Evolutionary conservation across 2,797 vertebrate genomes (phyloP).

Genomic region (Rousettus madagascariensis): DNA sequence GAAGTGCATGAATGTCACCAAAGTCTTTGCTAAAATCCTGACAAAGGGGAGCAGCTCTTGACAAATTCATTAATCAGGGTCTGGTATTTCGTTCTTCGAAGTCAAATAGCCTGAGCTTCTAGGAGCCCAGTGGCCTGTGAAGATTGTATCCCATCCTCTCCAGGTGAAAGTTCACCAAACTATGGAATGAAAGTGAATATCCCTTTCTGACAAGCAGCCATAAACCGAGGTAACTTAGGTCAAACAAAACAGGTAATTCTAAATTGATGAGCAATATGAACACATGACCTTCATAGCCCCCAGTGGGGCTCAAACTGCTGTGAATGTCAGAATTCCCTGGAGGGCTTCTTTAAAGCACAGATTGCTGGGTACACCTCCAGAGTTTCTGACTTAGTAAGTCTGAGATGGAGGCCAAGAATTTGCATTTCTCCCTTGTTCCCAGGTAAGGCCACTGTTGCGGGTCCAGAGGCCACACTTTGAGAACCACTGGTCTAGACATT

Average conservation of each 20-base stretch:
- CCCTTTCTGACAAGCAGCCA: background rate
- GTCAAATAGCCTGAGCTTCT: background rate
- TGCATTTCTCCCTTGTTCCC: background rate
- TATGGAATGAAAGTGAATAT: background rate
- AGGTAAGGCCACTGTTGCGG: background rate
- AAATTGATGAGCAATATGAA: background rate
- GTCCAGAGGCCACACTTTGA: background rate
- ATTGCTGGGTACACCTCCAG: background rate
- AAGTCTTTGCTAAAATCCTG: constrained; percentile 15
- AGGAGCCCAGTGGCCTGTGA: background rate
- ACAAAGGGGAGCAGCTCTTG: constrained; percentile 30
- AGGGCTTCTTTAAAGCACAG: background rate
- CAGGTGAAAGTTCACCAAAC: background rate
- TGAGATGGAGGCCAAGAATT: background rate
- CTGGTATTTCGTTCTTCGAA: background rate
- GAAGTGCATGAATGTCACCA: constrained; percentile 22
- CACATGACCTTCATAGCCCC: background rate
- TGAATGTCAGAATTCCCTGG: background rate
- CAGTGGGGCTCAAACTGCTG: background rate
- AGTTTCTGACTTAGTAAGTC: background rate
- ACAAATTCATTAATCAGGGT: constrained; percentile 37
- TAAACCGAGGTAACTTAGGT: background rate
- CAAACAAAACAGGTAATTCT: background rate
- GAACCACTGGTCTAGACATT: background rate
- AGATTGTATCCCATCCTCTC: background rate